phyloP scores from a whole-genome alignment of 2,113 vertebrate genomes.

The Eolophus roseicapilla region DNA sequence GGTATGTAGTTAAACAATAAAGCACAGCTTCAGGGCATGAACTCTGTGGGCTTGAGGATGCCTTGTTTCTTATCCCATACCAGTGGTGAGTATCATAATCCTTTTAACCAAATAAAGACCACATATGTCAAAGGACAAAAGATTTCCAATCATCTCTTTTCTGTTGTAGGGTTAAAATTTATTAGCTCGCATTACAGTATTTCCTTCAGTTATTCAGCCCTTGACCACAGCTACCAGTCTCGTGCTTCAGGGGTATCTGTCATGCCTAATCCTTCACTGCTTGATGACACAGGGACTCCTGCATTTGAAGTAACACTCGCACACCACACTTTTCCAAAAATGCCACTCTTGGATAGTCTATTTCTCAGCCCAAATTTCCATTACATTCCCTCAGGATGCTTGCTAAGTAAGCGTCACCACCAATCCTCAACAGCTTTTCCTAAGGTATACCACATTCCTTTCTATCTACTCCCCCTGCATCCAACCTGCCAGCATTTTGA shows the following conservation, averaged over 20 bases:
- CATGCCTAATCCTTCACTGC: not conserved
- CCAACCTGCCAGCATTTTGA: not conserved
- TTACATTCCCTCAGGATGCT: not conserved
- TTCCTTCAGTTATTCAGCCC: not conserved
- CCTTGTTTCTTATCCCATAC: not conserved
- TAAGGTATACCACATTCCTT: not conserved
- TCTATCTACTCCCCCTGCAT: not conserved
- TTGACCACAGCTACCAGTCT: not conserved
- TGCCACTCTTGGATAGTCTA: not conserved
- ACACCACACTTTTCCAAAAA: not conserved
- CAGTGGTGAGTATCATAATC: not conserved
- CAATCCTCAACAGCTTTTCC: not conserved
- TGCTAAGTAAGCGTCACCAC: not conserved
- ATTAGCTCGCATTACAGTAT: not conserved
- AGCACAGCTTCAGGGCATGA: not conserved
- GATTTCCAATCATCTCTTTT: not conserved
- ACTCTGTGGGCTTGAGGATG: not conserved
- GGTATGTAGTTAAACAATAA: not conserved
- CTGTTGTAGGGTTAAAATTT: not conserved
- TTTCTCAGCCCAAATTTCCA: not conserved
- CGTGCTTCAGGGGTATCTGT: not conserved
- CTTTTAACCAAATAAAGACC: not conserved
- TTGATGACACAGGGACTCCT: not conserved
- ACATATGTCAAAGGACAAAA: not conserved
- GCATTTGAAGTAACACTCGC: not conserved